These are phyloP conservation scores for Dipodomys ordii DNA, from an alignment of 2,113 vertebrate species.

Conservation along the genomic window DNA sequence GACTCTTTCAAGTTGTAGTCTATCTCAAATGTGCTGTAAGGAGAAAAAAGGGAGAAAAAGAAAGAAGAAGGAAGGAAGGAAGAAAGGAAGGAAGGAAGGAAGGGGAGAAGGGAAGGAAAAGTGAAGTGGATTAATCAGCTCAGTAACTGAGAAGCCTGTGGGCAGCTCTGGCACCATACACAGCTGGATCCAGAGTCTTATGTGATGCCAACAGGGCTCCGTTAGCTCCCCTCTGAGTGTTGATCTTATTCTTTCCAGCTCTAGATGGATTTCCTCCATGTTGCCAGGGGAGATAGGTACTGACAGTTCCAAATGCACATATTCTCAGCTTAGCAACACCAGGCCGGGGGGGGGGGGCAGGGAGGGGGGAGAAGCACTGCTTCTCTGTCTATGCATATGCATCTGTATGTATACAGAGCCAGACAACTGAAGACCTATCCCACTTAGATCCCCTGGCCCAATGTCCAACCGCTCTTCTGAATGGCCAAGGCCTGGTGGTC, in stretches of 20 bases:
- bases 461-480: neutral
- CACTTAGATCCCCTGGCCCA: neutral
- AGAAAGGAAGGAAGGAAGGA: no score
- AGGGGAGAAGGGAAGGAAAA: no score
- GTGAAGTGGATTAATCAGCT: neutral
- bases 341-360: neutral
- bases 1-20: neutral
- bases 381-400: neutral
- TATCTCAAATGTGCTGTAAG: constrained; percentile 15
- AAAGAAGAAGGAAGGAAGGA: no score
- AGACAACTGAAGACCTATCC: neutral
- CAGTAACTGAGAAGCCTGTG: neutral
- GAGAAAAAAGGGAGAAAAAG: neutral
- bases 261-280: constrained; percentile 57
- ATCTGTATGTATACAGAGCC: neutral
- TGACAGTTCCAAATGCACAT: constrained; percentile 58
- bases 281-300: constrained; percentile 72
- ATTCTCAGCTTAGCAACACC: constrained; percentile 61
- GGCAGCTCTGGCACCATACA: neutral
- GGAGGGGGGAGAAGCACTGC: neutral
- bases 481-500: neutral
- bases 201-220: neutral
- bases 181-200: neutral
- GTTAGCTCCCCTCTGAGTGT: neutral
- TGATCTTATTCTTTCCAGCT: constrained; percentile 38